A percentile compares a stretch with the other conserved stretches of the same genome.
These are phyloP conservation scores for Herminia tarsipennalis DNA, from an alignment of 2,888 invertebrate species.

Conservation along the genomic window DNA sequence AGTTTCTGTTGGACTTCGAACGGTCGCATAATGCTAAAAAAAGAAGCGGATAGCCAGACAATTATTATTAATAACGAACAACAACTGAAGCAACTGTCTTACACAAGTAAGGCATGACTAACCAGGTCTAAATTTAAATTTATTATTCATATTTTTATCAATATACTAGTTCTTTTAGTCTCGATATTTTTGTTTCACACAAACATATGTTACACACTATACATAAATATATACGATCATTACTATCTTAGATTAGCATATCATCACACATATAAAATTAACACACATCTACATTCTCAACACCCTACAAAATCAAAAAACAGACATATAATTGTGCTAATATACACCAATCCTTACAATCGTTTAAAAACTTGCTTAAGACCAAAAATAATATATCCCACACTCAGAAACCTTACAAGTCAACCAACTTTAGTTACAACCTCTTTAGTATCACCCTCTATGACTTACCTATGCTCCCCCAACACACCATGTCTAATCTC, in stretches of 20 bases:
- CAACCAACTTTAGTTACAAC: too few relatives aligned
- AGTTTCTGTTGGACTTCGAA: slow-evolving; percentile 3
- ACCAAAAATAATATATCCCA: background rate
- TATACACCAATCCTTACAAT: background rate
- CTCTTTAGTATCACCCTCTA: too few relatives aligned
- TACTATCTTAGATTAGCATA: background rate
- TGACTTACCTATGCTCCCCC: background rate
- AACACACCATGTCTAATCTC: background rate
- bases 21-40: slow-evolving; percentile 1
- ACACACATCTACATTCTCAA: background rate
- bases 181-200: too few relatives aligned
- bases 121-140: background rate
- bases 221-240: too few relatives aligned
- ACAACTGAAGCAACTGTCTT: background rate
- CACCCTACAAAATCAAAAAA: background rate
- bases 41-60: background rate
- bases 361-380: background rate
- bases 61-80: background rate
- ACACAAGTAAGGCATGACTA: background rate
- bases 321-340: background rate
- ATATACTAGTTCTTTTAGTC: background rate
- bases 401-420: background rate
- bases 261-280: background rate
- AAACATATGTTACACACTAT: too few relatives aligned
- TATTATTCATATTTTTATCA: too few relatives aligned